phyloP scores from a whole-genome alignment of 2,888 invertebrate species.

The Hedychridium roseum region DNA sequence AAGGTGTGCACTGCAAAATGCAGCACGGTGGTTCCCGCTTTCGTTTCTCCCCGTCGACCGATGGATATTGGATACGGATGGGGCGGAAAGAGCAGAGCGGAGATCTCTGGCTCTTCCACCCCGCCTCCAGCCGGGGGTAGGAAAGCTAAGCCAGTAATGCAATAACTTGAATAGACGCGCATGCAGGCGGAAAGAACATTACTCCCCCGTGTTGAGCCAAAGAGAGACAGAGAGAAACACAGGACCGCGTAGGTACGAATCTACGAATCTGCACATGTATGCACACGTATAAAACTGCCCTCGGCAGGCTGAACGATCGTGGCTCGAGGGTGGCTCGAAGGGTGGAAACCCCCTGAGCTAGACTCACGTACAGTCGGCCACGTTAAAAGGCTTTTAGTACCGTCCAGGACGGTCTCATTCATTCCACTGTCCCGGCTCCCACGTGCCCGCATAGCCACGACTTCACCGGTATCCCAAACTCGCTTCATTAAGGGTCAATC shows the following conservation, averaged over 20 bases:
- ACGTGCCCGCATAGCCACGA: conserved; percentile 4
- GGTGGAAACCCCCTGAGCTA: conserved; percentile 28
- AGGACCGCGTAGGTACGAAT: conserved; percentile 19
- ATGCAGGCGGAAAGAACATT: conserved; percentile 57
- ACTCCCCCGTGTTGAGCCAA: conserved; percentile 16
- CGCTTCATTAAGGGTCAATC: too few species aligned
- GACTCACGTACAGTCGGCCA: conserved; percentile 37
- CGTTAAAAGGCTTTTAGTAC: conserved; percentile 40
- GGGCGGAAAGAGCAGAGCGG: conserved; percentile 17
- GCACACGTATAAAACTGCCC: conserved; percentile 25
- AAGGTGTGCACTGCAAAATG: conserved; percentile 54
- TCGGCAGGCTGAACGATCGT: conserved; percentile 24
- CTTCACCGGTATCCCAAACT: conserved; percentile 1
- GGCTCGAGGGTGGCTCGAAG: conserved; percentile 31
- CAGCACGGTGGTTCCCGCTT: conserved; percentile 34
- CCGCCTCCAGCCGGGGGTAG: conserved; percentile 36
- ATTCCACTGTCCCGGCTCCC: conserved; percentile 2
- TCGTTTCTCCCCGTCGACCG: too few species aligned
- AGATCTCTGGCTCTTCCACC: too few species aligned
- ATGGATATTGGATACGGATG: conserved; percentile 52
- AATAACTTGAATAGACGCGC: conserved; percentile 59
- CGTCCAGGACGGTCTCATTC: conserved; percentile 23
- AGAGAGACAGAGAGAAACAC: background rate
- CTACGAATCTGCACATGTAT: conserved; percentile 25
- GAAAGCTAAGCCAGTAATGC: conserved; percentile 61